Evolutionary conservation across 2,888 invertebrate species (phyloP).

Genomic region (Drosophila maculinotata): DNA sequence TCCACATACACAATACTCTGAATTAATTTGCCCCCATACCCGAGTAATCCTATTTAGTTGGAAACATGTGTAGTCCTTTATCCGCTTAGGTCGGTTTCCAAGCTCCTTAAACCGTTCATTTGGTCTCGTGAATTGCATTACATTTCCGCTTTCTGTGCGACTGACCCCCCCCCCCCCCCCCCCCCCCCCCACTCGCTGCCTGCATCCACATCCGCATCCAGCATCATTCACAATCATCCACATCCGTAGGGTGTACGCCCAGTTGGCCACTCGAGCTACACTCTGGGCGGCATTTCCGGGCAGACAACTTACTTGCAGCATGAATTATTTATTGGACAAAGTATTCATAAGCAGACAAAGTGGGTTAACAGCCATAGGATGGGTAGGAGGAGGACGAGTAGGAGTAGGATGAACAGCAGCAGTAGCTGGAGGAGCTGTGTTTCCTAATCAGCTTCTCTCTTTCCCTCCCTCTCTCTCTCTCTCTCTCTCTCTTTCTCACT

Average conservation of each 20-base stretch:
- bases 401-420: too few species aligned
- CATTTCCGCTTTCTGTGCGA: slow-evolving; percentile 53
- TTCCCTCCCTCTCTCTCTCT: background rate
- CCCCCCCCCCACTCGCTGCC: background rate
- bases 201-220: slow-evolving; percentile 47
- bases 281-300: slow-evolving; percentile 64
- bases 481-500: background rate
- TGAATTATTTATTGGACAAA: slow-evolving; percentile 77
- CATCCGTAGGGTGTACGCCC: slow-evolving; percentile 42
- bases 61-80: slow-evolving; percentile 29
- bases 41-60: background rate
- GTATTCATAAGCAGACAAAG: slow-evolving; percentile 66
- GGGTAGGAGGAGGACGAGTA: background rate
- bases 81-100: slow-evolving; percentile 17
- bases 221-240: slow-evolving; percentile 50
- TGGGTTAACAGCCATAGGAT: slow-evolving; percentile 16
- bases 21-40: slow-evolving; percentile 3
- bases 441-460: slow-evolving; percentile 30
- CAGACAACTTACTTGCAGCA: slow-evolving; percentile 66
- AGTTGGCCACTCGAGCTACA: slow-evolving; percentile 25
- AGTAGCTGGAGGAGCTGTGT: background rate
- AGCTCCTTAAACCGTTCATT: slow-evolving; percentile 66
- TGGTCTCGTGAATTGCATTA: slow-evolving; percentile 66
- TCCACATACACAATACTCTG: background rate
- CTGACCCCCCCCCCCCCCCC: slow-evolving; percentile 4